A percentile compares a stretch with the other conserved stretches of the same genome.
These are phyloP conservation scores for Poecilus cupreus DNA, from an alignment of 2,888 invertebrate genomes.

Conservation along the genomic window DNA sequence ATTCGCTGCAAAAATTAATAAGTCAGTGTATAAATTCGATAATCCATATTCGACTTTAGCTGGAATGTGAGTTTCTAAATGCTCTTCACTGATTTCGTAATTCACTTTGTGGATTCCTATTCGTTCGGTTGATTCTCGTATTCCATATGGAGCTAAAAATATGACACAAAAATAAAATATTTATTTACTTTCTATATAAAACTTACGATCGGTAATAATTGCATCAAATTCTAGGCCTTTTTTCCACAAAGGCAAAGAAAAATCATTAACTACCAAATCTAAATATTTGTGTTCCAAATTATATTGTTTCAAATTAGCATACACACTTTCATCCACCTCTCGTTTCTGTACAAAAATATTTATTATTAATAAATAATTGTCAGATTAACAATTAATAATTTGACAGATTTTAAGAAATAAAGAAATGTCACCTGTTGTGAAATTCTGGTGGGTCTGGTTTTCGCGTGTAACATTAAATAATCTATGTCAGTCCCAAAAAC, in stretches of 20 bases:
- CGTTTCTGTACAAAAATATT: constrained; percentile 75
- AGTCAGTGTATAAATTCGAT: constrained; percentile 87
- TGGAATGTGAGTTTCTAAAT: constrained; percentile 84
- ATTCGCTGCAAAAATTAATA: constrained; percentile 87
- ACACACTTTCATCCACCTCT: constrained; percentile 89
- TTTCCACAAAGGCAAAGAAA: constrained; percentile 88
- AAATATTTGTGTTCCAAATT: constrained; percentile 84
- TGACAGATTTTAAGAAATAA: no score
- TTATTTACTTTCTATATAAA: constrained; percentile 12
- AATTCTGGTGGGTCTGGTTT: constrained; percentile 86
- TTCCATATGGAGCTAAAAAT: constrained; percentile 94
- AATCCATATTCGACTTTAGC: constrained; percentile 91
- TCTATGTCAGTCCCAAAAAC: constrained; percentile 96
- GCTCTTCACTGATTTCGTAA: constrained; percentile 79
- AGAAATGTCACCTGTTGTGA: constrained; percentile 79
- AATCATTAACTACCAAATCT: constrained; percentile 94
- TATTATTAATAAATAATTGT: background rate
- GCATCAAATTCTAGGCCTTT: constrained; percentile 86
- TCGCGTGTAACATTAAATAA: constrained; percentile 93
- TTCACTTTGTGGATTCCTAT: constrained; percentile 81
- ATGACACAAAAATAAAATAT: no score
- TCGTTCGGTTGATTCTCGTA: constrained; percentile 93
- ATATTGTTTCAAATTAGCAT: constrained; percentile 93
- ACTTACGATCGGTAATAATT: constrained; percentile 96
- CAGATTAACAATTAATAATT: no score